Percentiles rank a stretch among this genome's conserved stretches.
Conservation (phyloP, 2,113 vertebrate genomes). For the Pyrgilauda ruficollis region DNA sequence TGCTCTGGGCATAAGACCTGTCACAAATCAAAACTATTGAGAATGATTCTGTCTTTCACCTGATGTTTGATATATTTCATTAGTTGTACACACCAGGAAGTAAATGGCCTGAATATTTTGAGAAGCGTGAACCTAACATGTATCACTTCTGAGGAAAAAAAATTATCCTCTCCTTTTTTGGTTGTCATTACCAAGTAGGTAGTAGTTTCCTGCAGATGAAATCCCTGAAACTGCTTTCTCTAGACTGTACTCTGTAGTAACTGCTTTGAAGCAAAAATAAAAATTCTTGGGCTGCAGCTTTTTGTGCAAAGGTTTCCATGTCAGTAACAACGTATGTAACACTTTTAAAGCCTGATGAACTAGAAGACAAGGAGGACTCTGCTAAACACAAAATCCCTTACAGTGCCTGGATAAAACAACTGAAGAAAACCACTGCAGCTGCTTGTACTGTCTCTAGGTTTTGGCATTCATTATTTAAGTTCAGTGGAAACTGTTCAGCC, state of each 20-base stretch:
- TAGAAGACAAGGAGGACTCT: not conserved
- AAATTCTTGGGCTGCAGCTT: not conserved
- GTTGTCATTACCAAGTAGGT: not conserved
- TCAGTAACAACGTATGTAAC: not conserved
- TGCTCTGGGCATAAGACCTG: not conserved
- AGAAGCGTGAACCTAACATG: not conserved
- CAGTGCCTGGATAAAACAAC: not conserved
- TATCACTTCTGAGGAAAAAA: not conserved
- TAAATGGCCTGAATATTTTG: not conserved
- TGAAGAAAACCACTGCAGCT: constrained; percentile 3
- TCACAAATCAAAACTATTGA: not conserved
- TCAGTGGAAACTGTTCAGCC: constrained; percentile 70
- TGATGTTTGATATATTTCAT: not conserved
- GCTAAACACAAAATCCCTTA: not conserved
- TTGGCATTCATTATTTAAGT: constrained; percentile 74
- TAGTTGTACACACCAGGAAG: not conserved
- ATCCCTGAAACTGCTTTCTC: not conserved
- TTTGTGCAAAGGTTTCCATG: not conserved
- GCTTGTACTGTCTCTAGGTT: constrained; percentile 41
- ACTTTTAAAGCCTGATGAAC: not conserved
- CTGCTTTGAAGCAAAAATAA: not conserved
- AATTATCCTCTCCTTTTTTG: not conserved
- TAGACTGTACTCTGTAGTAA: not conserved
- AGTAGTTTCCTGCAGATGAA: not conserved
- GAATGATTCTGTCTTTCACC: not conserved